These are phyloP conservation scores for Myotis davidii DNA, from an alignment of 2,113 vertebrate species.

Conservation along the genomic window DNA sequence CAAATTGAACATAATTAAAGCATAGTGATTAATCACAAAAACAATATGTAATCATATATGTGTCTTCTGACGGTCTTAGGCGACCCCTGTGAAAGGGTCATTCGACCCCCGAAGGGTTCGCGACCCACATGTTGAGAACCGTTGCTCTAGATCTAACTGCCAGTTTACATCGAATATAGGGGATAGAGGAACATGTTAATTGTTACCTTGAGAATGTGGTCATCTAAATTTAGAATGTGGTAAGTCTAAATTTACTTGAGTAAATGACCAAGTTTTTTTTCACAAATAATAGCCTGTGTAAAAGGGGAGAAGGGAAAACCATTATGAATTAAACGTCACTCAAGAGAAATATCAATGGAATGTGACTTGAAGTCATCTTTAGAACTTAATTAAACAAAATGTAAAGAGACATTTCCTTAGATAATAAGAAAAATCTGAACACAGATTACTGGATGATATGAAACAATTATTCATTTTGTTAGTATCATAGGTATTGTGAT, in stretches of 20 bases:
- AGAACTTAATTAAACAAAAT: slow-evolving; percentile 5
- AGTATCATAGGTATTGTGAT: neutral
- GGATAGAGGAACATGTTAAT: neutral
- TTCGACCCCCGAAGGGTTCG: too few species aligned
- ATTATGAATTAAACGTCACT: neutral
- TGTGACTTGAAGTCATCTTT: neutral
- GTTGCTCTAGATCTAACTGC: neutral
- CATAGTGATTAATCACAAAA: too few species aligned
- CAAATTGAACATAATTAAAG: too few species aligned
- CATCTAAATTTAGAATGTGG: neutral
- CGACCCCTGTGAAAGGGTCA: too few species aligned
- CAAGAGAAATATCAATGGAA: slow-evolving; percentile 5
- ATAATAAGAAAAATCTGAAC: neutral
- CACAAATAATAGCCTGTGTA: neutral
- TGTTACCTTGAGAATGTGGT: neutral
- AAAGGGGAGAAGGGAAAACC: neutral
- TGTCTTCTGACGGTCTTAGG: too few species aligned
- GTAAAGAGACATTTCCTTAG: neutral
- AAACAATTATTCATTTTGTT: neutral
- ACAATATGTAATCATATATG: too few species aligned
- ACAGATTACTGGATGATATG: neutral
- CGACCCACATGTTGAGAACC: too few species aligned
- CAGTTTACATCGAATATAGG: neutral
- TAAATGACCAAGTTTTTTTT: neutral
- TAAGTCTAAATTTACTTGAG: neutral